Evolutionary conservation across 2,888 invertebrate species (phyloP).

Genomic region (Ceraclea dissimilis): DNA sequence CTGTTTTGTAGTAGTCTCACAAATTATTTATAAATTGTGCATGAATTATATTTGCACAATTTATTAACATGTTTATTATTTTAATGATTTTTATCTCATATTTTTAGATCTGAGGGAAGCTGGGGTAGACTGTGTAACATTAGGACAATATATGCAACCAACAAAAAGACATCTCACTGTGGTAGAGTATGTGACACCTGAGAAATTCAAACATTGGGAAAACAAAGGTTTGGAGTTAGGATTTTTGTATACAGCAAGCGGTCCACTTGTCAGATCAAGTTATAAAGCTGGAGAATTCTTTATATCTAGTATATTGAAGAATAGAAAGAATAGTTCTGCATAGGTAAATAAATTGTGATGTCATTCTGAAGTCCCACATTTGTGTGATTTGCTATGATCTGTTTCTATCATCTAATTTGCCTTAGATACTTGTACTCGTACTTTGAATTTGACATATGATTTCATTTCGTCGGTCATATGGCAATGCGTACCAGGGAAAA

Average conservation of each 20-base stretch:
- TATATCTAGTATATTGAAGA: slow-evolving; percentile 70
- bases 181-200: slow-evolving; percentile 93
- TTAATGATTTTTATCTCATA: neutral
- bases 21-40: no score
- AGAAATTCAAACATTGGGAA: slow-evolving; percentile 86
- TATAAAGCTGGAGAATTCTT: slow-evolving; percentile 98
- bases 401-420: no score
- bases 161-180: slow-evolving; percentile 93
- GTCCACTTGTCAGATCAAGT: slow-evolving; percentile 92
- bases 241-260: slow-evolving; percentile 95
- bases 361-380: no score
- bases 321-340: slow-evolving; percentile 42
- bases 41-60: no score
- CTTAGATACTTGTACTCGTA: no score
- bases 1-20: no score
- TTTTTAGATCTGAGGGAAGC: slow-evolving; percentile 63
- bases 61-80: no score
- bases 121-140: slow-evolving; percentile 90
- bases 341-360: slow-evolving; percentile 23
- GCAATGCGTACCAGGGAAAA: no score
- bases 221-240: slow-evolving; percentile 73
- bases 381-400: no score
- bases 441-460: no score
- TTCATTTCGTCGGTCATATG: no score
- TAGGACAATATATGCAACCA: slow-evolving; percentile 99